Evolutionary conservation across 2,888 invertebrate genomes (phyloP).

Genomic region (Bibio marci): DNA sequence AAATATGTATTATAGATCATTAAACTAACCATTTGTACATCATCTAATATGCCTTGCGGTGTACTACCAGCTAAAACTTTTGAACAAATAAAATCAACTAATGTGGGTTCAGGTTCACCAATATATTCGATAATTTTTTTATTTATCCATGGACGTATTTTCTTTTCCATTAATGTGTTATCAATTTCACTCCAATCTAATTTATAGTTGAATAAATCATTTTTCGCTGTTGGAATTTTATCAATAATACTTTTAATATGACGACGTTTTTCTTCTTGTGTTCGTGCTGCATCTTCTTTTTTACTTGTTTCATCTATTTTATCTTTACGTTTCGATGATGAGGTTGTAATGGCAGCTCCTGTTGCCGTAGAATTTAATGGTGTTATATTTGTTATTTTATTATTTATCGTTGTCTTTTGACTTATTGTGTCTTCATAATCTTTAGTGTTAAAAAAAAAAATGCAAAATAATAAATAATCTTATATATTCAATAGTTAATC

Average conservation of each 20-base stretch:
- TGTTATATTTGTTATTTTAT: slow-evolving; percentile 2
- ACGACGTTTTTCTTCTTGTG: slow-evolving; percentile 87
- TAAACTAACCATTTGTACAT: slow-evolving; percentile 94
- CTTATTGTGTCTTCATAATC: slow-evolving; percentile 11
- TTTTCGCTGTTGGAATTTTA: slow-evolving; percentile 95
- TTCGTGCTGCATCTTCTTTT: slow-evolving; percentile 41
- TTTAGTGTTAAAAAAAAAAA: neutral
- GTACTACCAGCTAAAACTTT: slow-evolving; percentile 88
- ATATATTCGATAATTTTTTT: slow-evolving; percentile 99
- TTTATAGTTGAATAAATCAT: slow-evolving; percentile 85
- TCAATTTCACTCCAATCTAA: slow-evolving; percentile 81
- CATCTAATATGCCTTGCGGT: slow-evolving; percentile 89
- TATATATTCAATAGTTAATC: neutral
- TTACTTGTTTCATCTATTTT: slow-evolving; percentile 9
- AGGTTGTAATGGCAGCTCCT: neutral
- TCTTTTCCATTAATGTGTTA: slow-evolving; percentile 71
- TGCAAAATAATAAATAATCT: neutral
- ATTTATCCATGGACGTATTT: slow-evolving; percentile 98
- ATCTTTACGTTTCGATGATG: slow-evolving; percentile 9
- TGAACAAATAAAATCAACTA: slow-evolving; percentile 99
- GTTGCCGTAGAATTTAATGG: slow-evolving; percentile 2
- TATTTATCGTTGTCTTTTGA: slow-evolving; percentile 4
- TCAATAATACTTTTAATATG: slow-evolving; percentile 95
- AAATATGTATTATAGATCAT: too few species aligned
- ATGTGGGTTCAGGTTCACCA: slow-evolving; percentile 94